Evolutionary conservation across 2,113 vertebrate species (phyloP).

Genomic region (Neotoma lepida): DNA sequence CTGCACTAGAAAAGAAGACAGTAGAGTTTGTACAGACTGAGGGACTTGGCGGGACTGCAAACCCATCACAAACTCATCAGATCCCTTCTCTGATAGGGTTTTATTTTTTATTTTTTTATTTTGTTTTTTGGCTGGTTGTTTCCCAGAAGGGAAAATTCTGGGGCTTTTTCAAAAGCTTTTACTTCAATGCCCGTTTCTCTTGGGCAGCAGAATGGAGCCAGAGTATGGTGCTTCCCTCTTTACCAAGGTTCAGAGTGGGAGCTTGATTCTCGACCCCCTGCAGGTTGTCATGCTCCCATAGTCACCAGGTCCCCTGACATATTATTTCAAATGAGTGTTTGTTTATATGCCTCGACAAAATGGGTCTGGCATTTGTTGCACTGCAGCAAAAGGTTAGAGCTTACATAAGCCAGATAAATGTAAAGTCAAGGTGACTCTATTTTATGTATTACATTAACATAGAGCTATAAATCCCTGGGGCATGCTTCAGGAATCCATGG

Average conservation of each 20-base stretch:
- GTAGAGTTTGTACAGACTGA: not conserved
- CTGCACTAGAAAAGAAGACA: constrained; percentile 20
- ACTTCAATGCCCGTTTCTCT: constrained; percentile 6
- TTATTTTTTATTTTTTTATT: not conserved
- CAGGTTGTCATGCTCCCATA: not conserved
- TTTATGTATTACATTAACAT: constrained; percentile 76
- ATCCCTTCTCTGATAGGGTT: not conserved
- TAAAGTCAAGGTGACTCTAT: constrained; percentile 82
- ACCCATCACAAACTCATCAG: not conserved
- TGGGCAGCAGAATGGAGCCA: not conserved
- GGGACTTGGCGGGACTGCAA: not conserved
- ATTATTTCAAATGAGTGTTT: constrained; percentile 65
- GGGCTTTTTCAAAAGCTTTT: constrained; percentile 33
- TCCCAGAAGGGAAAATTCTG: constrained; percentile 22
- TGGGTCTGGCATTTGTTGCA: constrained; percentile 77
- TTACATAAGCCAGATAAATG: constrained; percentile 81
- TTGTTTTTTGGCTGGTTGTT: not conserved
- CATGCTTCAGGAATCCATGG: constrained; percentile 33
- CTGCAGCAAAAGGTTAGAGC: constrained; percentile 79
- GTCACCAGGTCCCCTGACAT: constrained; percentile 23
- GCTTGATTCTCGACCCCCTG: not conserved
- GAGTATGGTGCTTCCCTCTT: not conserved
- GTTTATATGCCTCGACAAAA: constrained; percentile 74
- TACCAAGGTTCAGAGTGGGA: constrained; percentile 31
- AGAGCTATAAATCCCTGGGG: constrained; percentile 73